Conservation (phyloP, 2,797 vertebrate species). For the Enteromius fasciolatus region DNA sequence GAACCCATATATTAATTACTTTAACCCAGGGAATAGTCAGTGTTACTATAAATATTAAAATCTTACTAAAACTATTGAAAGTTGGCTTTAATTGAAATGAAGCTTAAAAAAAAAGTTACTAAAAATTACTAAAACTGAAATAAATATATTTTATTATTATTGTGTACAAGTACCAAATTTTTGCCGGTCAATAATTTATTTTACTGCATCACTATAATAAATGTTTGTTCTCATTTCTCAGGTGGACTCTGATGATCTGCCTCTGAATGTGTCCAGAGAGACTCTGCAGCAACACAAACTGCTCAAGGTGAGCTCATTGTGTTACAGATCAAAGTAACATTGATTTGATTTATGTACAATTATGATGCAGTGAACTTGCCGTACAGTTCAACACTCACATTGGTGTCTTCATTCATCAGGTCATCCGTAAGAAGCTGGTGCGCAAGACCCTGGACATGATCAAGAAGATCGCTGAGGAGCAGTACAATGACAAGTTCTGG, state of each 20-base stretch:
- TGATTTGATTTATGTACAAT: background rate
- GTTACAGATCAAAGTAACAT: background rate
- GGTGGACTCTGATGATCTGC: conserved; percentile 99
- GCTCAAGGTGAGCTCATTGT: conserved; percentile 83
- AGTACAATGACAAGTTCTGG: conserved; percentile 97
- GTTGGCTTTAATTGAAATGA: background rate
- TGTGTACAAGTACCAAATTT: too few species aligned
- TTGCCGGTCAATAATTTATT: background rate
- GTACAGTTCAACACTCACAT: background rate
- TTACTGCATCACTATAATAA: background rate
- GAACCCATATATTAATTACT: background rate
- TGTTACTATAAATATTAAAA: background rate
- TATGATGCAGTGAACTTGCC: background rate
- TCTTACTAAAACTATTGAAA: background rate
- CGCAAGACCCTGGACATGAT: conserved; percentile 99
- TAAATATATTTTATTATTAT: too few species aligned
- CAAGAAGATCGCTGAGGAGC: conserved; percentile 97
- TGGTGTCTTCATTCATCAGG: conserved; percentile 71
- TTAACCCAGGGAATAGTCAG: background rate
- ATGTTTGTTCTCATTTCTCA: conserved; percentile 58
- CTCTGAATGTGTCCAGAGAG: conserved; percentile 97
- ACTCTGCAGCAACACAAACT: conserved; percentile 98
- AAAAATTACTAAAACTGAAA: too few species aligned
- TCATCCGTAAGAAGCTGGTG: conserved; percentile 98
- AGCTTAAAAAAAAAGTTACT: background rate